phyloP scores from a whole-genome alignment of 2,888 invertebrate species.

The Uloborus plumipes region DNA sequence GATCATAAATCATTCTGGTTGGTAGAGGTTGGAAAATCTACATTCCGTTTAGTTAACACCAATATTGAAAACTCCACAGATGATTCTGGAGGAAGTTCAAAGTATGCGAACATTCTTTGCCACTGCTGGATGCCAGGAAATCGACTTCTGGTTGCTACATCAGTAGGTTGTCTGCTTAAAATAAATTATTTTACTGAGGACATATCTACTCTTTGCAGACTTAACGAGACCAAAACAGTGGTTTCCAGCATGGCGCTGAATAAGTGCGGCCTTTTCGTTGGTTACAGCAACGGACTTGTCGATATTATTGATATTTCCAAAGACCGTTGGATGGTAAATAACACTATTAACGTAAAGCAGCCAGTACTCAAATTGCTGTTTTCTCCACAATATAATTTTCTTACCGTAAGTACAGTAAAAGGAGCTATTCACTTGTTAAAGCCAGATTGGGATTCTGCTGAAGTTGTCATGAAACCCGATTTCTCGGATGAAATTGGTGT shows the following conservation, averaged over 20 bases:
- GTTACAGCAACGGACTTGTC: conserved; percentile 19
- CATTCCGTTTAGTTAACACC: background rate
- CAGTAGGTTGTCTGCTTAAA: conserved; percentile 8
- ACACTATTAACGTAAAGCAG: conserved; percentile 9
- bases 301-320: conserved; percentile 14
- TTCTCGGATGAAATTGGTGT: conserved; percentile 11
- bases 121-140: conserved; percentile 23
- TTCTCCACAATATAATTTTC: conserved; percentile 9
- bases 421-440: conserved; percentile 8
- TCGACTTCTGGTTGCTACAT: conserved; percentile 13
- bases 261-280: conserved; percentile 18
- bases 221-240: background rate
- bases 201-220: background rate
- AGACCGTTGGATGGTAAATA: background rate
- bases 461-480: background rate
- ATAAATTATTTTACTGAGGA: background rate
- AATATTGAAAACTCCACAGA: background rate
- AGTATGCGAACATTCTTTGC: background rate
- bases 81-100: background rate
- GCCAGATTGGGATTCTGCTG: background rate
- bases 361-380: conserved; percentile 1
- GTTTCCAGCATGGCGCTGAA: conserved; percentile 18
- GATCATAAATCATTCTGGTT: background rate
- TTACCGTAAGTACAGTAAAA: conserved; percentile 10
- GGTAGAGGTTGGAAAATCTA: background rate